Percentiles rank a stretch among this genome's conserved stretches.
These are phyloP conservation scores for Myodes glareolus DNA, from an alignment of 2,113 vertebrate genomes.

Conservation along the genomic window DNA sequence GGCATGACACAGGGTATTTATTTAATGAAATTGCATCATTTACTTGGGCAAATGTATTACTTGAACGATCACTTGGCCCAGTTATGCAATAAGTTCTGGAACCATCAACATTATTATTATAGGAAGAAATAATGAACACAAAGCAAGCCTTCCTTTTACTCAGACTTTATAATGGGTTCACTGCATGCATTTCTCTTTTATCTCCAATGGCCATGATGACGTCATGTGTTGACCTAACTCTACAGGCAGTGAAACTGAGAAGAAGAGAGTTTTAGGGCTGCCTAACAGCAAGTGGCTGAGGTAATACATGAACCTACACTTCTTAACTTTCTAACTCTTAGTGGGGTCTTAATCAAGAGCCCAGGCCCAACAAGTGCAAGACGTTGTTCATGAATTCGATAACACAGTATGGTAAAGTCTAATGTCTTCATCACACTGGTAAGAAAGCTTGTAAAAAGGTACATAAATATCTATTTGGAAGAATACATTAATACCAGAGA, in stretches of 20 bases:
- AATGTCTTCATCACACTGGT: background rate
- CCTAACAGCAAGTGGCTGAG: background rate
- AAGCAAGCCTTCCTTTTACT: background rate
- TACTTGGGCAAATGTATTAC: background rate
- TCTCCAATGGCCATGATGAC: background rate
- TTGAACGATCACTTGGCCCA: constrained; percentile 1
- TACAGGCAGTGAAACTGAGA: background rate
- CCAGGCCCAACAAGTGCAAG: background rate
- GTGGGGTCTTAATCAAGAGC: background rate
- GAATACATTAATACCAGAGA: background rate
- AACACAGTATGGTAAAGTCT: background rate
- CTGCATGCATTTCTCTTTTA: background rate
- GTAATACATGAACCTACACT: background rate
- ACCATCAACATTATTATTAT: background rate
- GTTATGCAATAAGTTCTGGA: background rate
- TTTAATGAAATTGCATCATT: constrained; percentile 2
- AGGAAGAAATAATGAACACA: background rate
- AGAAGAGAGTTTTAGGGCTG: background rate
- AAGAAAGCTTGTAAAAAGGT: background rate
- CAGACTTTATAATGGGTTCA: background rate
- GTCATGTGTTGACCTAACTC: background rate
- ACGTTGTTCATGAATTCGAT: background rate
- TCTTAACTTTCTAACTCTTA: background rate
- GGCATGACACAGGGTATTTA: background rate
- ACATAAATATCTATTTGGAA: background rate